A percentile compares a stretch with the other conserved stretches of the same genome.
These are phyloP conservation scores for Oedothorax gibbosus DNA, from an alignment of 1,140 invertebrate genomes.

Conservation along the genomic window DNA sequence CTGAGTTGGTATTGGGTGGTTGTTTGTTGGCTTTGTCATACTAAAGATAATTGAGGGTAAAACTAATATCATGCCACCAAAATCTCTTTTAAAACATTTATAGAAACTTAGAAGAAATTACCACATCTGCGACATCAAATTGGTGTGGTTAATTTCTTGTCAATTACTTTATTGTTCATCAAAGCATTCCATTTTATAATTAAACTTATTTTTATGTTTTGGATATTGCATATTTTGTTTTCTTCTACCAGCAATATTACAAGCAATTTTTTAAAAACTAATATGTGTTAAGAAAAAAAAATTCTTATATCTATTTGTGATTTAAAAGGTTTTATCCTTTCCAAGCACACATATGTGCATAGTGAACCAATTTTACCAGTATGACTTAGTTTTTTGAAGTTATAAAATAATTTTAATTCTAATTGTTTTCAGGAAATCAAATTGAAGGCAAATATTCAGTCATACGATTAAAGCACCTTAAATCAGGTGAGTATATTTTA, in stretches of 20 bases:
- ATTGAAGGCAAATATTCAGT: background rate
- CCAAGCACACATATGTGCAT: background rate
- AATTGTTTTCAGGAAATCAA: slow-evolving; percentile 6
- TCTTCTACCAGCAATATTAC: background rate
- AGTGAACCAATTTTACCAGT: background rate
- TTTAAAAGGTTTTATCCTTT: background rate
- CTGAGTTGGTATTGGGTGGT: too few species aligned
- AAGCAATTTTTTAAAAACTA: background rate
- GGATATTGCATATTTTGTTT: too few species aligned
- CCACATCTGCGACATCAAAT: too few species aligned
- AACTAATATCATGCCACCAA: too few species aligned
- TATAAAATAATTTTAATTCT: background rate
- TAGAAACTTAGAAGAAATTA: too few species aligned
- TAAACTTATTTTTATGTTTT: too few species aligned
- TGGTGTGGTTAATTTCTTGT: too few species aligned
- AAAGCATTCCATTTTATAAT: too few species aligned
- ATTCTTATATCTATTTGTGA: background rate
- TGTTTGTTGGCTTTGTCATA: too few species aligned
- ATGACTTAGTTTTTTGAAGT: background rate
- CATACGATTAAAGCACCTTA: slow-evolving; percentile 20
- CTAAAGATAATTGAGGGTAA: too few species aligned
- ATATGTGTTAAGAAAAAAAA: background rate
- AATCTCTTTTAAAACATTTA: too few species aligned
- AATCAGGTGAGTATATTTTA: background rate
- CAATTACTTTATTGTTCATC: too few species aligned